Evolutionary conservation across 2,888 invertebrate genomes (phyloP), one percentile per base, ranked within the genome.

Genomic region (Drosophila ochracea): DNA sequence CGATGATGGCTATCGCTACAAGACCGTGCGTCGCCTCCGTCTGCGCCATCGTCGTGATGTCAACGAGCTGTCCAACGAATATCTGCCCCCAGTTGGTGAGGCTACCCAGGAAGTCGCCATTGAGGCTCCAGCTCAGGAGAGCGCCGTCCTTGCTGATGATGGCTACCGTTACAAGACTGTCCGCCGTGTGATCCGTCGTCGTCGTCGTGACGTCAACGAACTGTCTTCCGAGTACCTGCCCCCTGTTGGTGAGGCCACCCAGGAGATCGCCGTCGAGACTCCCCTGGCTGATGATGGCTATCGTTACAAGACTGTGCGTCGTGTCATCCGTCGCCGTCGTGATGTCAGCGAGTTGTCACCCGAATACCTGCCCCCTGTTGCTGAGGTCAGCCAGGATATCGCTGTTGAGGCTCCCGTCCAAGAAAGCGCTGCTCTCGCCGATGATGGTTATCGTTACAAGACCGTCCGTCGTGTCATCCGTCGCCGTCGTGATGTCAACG

Each of bases 1-100:
- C 55, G 89, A 92, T 83, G 92, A 92, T 84, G 92, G 92, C 41
- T 92, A 92, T 81, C 92, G 92, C 66, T 92, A 92, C 88, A 92
- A 92, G 83, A 89, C 89, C 54, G 91, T 92, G 16, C 91, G 89
- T 67, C 88, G 89, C 58, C 75, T 85, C 16, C 88, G 83, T 66
- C 55, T 73, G 16, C 91, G 91, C 39, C 90, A 79, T 50, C 91
- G 91, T 66, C 91, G 91, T 57, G 91, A 91, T 73, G 91, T 91
- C 3, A 78, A 19, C 53, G 92, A 92, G 65, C 61, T 92, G 43
- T 61, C 83, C 43, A 76, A 62, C 52, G 91, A 92, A 30, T 91
- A 91, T 41, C 55, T 92, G 73, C 91, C 91, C 50, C 89, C 91
- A 0, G 66, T 64, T 0, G 74, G 68, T 16, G 82, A 57, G 2